A percentile compares a stretch with the other conserved stretches of the same genome.
These are phyloP conservation scores for Neomorphus geoffroyi DNA, from an alignment of 2,797 vertebrate genomes.

Conservation along the genomic window DNA sequence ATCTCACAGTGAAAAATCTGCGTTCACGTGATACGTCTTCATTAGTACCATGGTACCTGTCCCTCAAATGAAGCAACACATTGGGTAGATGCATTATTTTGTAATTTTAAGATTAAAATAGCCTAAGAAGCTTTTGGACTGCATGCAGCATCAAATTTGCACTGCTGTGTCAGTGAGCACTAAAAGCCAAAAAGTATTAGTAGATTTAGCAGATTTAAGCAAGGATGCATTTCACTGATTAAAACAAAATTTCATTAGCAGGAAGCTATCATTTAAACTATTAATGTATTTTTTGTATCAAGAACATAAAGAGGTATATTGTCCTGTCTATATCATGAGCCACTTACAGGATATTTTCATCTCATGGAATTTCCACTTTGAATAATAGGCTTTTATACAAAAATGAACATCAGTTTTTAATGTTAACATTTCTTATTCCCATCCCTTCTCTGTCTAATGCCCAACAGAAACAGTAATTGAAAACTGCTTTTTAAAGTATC, in stretches of 20 bases:
- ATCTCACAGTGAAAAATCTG: neutral
- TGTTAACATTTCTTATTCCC: neutral
- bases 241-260: too few relatives aligned
- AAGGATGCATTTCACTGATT: constrained; percentile 72
- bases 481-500: neutral
- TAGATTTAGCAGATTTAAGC: constrained; percentile 58
- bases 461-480: neutral
- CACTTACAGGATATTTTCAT: neutral
- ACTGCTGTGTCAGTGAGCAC: constrained; percentile 36
- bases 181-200: constrained; percentile 57
- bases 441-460: neutral
- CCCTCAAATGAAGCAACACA: neutral
- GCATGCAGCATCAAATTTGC: constrained; percentile 46
- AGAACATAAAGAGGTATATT: neutral
- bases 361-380: neutral
- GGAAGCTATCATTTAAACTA: constrained; percentile 49
- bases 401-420: neutral
- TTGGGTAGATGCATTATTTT: constrained; percentile 24
- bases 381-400: neutral
- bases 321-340: neutral
- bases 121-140: constrained; percentile 63
- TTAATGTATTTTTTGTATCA: neutral
- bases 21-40: neutral
- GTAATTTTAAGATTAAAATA: constrained; percentile 55
- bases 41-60: neutral